Base-by-base conservation (phyloP, 2,797 vertebrate genomes). In the Lemur catta region DNA sequence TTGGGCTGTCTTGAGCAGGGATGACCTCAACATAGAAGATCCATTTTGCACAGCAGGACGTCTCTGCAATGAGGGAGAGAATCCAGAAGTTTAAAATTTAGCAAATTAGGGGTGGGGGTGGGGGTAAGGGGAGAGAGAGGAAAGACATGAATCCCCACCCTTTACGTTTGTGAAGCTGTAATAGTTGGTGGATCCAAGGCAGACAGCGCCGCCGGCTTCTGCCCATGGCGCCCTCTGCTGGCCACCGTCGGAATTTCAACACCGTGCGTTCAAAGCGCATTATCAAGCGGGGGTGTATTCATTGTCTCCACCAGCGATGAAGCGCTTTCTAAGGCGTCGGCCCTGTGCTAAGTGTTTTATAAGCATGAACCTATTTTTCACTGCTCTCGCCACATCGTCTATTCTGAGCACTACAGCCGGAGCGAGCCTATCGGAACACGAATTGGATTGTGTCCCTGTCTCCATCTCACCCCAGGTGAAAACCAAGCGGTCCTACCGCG, bases 211-310 rank as follows among this genome's bases (percentile, higher is more conserved):
- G 1, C 57, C 0, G 15, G 6, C 78, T 52, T 57, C 94, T 61
- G 35, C 55, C 4, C 33, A 52, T 46, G 86, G 30, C 41, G 93
- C 95, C 96, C 96, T 98, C 97, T 97, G 61, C 86, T 96, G 96
- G 89, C 67, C 79, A 69, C 33, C 30, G 6, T 46, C 2, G 35
- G 91, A 94, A 96, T 96, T 69, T 57, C 93, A 69, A 61, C 59
- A 35, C 38, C 3, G 4, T 12, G 1, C 20, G 2, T 30, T 93
- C 11, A 43, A 35, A 67, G 30, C 6, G 20, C 41, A 13, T 3
- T 4, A 17, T 50, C 18, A 17, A 38, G 38, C 2, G 35, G 20
- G 71, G 35, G 6, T 46, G 6, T 38, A 14, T 13, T 80, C 0
- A 14, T 2, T 0, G 4, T 35, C 74, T 41, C 38, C 33, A 14